phyloP scores from a whole-genome alignment of 2,113 vertebrate species.

The Dromaius novaehollandiae region DNA sequence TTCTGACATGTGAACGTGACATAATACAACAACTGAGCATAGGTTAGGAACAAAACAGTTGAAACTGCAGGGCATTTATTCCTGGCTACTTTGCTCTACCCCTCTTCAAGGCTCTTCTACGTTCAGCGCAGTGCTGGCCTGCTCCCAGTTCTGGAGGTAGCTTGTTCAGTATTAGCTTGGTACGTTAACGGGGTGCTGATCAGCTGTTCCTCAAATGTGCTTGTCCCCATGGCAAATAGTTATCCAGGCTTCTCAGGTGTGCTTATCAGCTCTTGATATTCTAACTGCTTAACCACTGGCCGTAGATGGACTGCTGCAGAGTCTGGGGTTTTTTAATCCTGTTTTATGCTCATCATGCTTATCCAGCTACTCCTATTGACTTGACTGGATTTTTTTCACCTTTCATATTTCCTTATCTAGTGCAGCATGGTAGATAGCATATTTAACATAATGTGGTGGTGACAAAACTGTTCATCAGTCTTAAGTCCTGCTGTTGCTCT shows the following conservation, averaged over 20 bases:
- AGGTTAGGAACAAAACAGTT: background rate
- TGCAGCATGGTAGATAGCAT: background rate
- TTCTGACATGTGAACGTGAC: background rate
- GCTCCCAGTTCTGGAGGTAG: background rate
- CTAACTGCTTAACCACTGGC: background rate
- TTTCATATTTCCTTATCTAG: background rate
- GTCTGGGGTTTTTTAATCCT: background rate
- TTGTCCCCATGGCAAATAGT: background rate
- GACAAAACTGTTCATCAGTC: background rate
- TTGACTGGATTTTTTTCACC: background rate
- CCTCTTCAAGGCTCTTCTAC: background rate
- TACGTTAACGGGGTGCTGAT: background rate
- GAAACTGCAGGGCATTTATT: fast-evolving
- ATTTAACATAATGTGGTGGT: background rate
- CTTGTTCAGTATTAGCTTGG: background rate
- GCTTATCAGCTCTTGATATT: background rate
- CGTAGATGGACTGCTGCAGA: background rate
- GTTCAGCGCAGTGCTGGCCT: fast-evolving
- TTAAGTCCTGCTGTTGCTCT: background rate
- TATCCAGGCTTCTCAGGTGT: background rate
- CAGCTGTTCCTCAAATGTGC: background rate
- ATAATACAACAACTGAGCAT: fast-evolving
- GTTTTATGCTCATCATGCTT: background rate
- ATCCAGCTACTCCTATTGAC: background rate
- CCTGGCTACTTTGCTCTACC: no score